Base-by-base conservation (phyloP, 2,888 invertebrate genomes). In the Caenorhabditis drosophilae region DNA sequence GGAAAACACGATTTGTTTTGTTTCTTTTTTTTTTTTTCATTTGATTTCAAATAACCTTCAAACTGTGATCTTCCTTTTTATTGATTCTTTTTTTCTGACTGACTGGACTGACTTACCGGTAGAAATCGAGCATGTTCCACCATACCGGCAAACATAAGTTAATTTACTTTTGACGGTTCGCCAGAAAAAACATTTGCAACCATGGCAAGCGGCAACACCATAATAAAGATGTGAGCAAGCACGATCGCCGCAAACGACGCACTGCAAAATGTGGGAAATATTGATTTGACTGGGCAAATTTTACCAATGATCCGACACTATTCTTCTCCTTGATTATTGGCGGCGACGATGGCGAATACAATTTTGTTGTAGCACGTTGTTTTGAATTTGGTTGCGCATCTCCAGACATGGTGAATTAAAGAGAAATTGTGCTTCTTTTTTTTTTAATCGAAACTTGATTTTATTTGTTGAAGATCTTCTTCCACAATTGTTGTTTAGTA, bases 121-220 rank as follows among this genome's bases (percentile, higher is more conserved):
- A 51, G 73, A 77, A 49, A 80, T 80, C 52, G 76, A 70, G 67
- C 80, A 80, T 47, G 64, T 72, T 58, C 72, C 73, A 52, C 77
- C 71, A 66, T 76, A 80, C 34, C 80, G 77, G 67, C 80, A 80
- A 25, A 66, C 62, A 67, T 80, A 80, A 44, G 59, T 68, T 42
- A 69, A 70, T 56, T 59, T 59, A 57, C 74, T 71, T 54, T 80
- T 80, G 45, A 79, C 77, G 51, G 79, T 78, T 57, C 80, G 76
- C 80, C 80, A 80, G 62, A 80, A 80, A 69, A 80, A 80, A 67
- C 79, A 79, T 60, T 78, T 78, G 67, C 73, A 75, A 46, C 78
- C 79, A 56, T 79, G 79, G 42, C 80, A 80, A 22, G 80, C 77
- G 34, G 80, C 77, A 27, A 80, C 79, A 40, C 80, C 80, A 68